phyloP scores from a whole-genome alignment of 2,797 vertebrate genomes.

The Apodemus agrarius region DNA sequence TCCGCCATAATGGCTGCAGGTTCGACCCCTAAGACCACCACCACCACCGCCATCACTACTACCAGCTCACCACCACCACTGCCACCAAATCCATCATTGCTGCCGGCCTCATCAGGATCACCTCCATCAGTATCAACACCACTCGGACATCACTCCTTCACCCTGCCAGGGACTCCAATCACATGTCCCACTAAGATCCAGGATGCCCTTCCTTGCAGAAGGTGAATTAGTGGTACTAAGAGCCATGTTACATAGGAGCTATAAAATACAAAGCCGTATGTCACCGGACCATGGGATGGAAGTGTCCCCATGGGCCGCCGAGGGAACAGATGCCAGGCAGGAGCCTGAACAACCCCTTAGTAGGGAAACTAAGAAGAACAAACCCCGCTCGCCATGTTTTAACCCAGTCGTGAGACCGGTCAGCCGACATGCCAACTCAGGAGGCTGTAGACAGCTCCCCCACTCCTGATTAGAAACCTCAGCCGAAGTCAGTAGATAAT shows the following conservation, averaged over 20 bases:
- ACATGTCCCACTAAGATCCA: neutral
- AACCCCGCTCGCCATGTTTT: neutral
- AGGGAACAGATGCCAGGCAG: neutral
- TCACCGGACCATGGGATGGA: neutral
- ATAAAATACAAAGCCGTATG: neutral
- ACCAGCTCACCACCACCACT: neutral
- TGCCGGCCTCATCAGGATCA: accelerated
- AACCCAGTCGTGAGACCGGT: neutral
- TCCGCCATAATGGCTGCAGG: neutral
- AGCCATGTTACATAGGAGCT: neutral
- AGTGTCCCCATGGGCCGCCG: neutral
- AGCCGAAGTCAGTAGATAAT: neutral
- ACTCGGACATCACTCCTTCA: neutral
- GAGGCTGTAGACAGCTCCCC: neutral
- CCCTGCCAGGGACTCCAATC: neutral
- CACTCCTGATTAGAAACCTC: neutral
- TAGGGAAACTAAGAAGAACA: neutral
- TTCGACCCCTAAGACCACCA: too few species aligned
- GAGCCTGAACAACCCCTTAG: neutral
- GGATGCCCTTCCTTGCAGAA: neutral
- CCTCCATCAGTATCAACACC: too few species aligned
- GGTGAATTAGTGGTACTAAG: neutral
- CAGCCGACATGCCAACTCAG: neutral
- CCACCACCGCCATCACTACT: neutral
- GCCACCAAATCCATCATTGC: neutral